These are phyloP conservation scores for Nerophis ophidion DNA, from an alignment of 2,113 vertebrate genomes.

Conservation along the genomic window DNA sequence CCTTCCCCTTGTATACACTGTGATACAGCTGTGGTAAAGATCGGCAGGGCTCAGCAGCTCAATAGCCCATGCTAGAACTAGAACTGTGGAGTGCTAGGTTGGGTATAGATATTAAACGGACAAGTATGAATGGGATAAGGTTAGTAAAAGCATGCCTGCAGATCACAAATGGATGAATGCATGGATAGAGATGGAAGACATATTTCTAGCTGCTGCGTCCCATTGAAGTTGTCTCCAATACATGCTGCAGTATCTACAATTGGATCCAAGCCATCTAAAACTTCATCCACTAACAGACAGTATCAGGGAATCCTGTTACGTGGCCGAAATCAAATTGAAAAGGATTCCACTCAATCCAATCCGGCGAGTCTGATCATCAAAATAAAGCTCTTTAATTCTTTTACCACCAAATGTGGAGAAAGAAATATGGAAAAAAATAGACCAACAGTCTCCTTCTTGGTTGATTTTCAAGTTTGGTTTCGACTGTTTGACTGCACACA, in stretches of 20 bases:
- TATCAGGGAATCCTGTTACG: slow-evolving; percentile 59
- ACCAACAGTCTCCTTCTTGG: slow-evolving; percentile 4
- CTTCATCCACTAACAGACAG: slow-evolving; percentile 54
- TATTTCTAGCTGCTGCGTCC: slow-evolving; percentile 1
- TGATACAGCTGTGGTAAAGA: too few species aligned
- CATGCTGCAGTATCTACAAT: slow-evolving; percentile 51
- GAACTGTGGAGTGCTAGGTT: neutral
- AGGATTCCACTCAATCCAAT: slow-evolving; percentile 48
- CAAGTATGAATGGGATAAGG: neutral
- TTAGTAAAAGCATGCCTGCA: neutral
- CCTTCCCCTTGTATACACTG: too few species aligned
- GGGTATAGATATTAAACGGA: neutral
- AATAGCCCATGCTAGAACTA: too few species aligned
- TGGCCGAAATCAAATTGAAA: slow-evolving; percentile 49
- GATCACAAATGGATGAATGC: neutral
- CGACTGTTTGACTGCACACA: slow-evolving; percentile 6
- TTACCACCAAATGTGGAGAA: slow-evolving; percentile 23
- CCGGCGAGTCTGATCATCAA: slow-evolving; percentile 40
- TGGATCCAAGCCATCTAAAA: slow-evolving; percentile 56
- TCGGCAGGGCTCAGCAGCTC: too few species aligned
- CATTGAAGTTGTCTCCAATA: slow-evolving; percentile 39
- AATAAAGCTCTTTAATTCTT: slow-evolving; percentile 40
- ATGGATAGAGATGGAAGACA: neutral
- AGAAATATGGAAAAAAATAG: slow-evolving; percentile 6
- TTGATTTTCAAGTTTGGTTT: slow-evolving; percentile 15